phyloP scores from a whole-genome alignment of 2,888 invertebrate genomes.

The Myopa testacea region DNA sequence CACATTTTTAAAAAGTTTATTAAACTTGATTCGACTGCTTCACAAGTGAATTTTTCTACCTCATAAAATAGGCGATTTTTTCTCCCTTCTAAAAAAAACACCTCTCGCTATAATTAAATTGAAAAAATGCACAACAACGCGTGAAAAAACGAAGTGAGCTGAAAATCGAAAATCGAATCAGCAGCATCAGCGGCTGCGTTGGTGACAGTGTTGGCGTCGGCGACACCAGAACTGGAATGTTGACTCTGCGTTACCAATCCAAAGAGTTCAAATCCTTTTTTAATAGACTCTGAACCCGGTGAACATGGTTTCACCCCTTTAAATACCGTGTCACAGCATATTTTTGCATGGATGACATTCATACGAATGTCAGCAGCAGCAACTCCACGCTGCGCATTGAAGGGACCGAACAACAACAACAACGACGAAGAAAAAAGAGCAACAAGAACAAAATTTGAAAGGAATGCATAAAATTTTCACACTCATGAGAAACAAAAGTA shows the following conservation, averaged over 20 bases:
- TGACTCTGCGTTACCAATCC: neutral
- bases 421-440: neutral
- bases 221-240: neutral
- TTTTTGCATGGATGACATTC: constrained; percentile 20
- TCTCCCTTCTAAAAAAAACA: neutral
- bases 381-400: neutral
- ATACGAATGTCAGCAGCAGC: constrained; percentile 2
- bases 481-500: constrained; percentile 41
- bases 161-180: constrained; percentile 35
- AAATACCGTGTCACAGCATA: constrained; percentile 16
- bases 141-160: neutral
- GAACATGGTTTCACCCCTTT: neutral
- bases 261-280: neutral
- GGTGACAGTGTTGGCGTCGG: constrained; percentile 1
- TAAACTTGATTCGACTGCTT: too few species aligned
- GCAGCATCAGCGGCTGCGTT: constrained; percentile 13
- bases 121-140: neutral
- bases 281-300: neutral
- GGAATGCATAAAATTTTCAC: neutral
- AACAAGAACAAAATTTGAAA: neutral
- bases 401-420: neutral
- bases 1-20: too few species aligned
- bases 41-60: too few species aligned
- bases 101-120: neutral
- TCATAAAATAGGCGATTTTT: neutral